Conservation (phyloP, 2,797 vertebrate genomes). For the Todus mexicanus region DNA sequence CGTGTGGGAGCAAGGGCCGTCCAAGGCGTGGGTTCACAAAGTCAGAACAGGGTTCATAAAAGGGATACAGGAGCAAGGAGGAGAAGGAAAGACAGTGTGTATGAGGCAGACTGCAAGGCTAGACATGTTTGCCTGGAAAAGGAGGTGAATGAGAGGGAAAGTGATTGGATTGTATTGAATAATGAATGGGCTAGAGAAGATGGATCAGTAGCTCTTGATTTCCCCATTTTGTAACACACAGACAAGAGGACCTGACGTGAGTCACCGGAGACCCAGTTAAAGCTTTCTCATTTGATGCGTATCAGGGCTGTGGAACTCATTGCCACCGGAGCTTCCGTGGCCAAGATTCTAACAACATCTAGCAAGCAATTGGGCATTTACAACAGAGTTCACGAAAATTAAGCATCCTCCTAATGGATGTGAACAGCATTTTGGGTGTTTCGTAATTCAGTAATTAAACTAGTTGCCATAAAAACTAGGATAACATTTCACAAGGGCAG, state of each 20-base stretch:
- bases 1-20: not conserved
- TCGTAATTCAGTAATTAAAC: constrained; percentile 56
- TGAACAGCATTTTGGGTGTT: constrained; percentile 51
- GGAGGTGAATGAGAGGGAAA: constrained; percentile 32
- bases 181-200: constrained; percentile 53
- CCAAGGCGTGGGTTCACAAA: not conserved
- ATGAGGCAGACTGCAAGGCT: not conserved
- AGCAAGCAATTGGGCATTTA: constrained; percentile 46
- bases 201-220: constrained; percentile 57
- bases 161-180: constrained; percentile 32
- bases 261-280: constrained; percentile 53
- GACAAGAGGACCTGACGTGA: constrained; percentile 56
- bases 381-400: constrained; percentile 26
- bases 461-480: constrained; percentile 36
- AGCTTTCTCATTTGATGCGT: constrained; percentile 45
- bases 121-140: not conserved
- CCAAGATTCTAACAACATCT: constrained; percentile 51
- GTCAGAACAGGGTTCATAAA: not conserved
- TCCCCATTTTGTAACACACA: constrained; percentile 53
- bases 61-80: not conserved
- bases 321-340: constrained; percentile 30
- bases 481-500: constrained; percentile 50
- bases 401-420: constrained; percentile 36
- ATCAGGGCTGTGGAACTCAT: constrained; percentile 33
- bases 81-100: not conserved